These are phyloP conservation scores for Unio pictorum DNA, from an alignment of 2,888 invertebrate genomes.

Conservation along the genomic window DNA sequence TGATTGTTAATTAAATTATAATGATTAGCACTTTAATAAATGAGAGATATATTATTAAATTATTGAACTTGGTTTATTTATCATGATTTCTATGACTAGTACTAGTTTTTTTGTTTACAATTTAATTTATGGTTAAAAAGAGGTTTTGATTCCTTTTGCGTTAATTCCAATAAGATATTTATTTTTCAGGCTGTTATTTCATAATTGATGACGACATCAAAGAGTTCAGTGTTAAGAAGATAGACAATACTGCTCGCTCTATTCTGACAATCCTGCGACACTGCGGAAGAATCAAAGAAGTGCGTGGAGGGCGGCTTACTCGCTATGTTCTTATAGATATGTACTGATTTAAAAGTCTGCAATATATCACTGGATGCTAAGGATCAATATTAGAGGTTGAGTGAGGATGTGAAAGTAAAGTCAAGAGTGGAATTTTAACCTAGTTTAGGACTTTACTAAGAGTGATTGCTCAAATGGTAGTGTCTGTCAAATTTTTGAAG, in stretches of 20 bases:
- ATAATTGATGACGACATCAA: slow-evolving; percentile 65
- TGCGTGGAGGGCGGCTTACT: slow-evolving; percentile 60
- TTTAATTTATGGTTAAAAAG: neutral
- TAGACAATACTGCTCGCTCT: slow-evolving; percentile 54
- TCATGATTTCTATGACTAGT: neutral
- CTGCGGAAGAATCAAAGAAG: slow-evolving; percentile 64
- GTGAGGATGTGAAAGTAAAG: no score
- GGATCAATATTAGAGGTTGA: no score
- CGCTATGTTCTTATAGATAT: slow-evolving; percentile 54
- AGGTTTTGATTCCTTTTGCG: neutral
- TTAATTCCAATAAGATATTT: neutral
- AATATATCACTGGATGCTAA: no score
- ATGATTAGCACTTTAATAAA: no score
- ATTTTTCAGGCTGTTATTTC: slow-evolving; percentile 63
- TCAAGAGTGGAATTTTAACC: no score
- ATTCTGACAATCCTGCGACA: slow-evolving; percentile 67
- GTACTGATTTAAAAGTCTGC: slow-evolving; percentile 19
- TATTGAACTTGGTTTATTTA: no score
- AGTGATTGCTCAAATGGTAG: no score
- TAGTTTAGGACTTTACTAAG: no score
- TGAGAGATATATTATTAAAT: no score
- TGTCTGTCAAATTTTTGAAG: no score
- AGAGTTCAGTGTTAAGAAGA: slow-evolving; percentile 56
- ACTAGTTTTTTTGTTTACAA: neutral
- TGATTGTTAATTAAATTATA: no score